Conservation (phyloP, 2,113 vertebrate species). For the Pseudopodoces humilis region DNA sequence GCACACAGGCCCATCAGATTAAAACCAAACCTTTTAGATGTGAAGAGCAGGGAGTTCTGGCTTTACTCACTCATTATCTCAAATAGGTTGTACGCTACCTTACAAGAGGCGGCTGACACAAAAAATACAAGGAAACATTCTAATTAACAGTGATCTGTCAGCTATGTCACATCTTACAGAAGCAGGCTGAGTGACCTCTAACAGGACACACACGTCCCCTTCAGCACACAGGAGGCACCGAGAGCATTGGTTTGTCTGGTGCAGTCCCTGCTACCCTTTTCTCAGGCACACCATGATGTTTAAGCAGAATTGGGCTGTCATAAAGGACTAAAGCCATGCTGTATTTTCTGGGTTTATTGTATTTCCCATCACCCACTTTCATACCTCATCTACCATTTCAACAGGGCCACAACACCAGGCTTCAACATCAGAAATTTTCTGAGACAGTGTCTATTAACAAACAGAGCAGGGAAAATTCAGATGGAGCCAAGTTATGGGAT, state of each 20-base stretch:
- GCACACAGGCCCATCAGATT: background rate
- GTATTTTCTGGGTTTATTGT: background rate
- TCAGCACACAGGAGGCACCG: background rate
- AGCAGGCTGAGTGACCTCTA: background rate
- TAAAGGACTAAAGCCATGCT: background rate
- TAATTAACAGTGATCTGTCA: constrained; percentile 22
- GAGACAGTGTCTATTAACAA: background rate
- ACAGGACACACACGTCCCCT: background rate
- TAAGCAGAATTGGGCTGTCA: background rate
- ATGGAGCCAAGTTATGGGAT: background rate
- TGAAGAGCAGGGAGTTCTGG: background rate
- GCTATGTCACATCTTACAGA: background rate
- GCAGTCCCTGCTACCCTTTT: background rate
- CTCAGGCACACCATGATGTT: background rate
- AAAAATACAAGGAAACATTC: background rate
- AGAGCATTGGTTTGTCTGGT: background rate
- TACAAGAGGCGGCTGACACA: background rate
- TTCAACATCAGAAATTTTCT: background rate
- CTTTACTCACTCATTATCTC: background rate
- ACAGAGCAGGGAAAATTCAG: background rate
- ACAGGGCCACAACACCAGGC: background rate
- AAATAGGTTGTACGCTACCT: background rate
- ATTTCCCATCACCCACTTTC: background rate
- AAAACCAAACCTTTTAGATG: constrained; percentile 17
- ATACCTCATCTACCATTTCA: background rate